Percentiles rank a stretch among this genome's conserved stretches.
Evolutionary conservation across 2,888 invertebrate genomes (phyloP).

Genomic region (Ditylenchus weischeri): DNA sequence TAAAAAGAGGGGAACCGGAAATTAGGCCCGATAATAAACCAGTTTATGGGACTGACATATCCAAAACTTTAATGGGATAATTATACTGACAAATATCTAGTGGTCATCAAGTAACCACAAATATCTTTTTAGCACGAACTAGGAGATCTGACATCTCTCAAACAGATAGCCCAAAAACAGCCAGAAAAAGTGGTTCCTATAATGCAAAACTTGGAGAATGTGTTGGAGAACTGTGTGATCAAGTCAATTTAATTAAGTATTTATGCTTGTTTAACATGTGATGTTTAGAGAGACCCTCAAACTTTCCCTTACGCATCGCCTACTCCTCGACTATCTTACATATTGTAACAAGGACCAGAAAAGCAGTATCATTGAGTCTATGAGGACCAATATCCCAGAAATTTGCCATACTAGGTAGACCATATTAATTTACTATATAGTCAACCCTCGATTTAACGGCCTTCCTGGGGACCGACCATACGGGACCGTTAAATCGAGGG

Average conservation of each 20-base stretch:
- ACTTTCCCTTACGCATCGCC: conserved; percentile 73
- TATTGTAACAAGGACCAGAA: conserved; percentile 67
- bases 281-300: conserved; percentile 60
- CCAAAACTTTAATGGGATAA: no score
- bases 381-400: conserved; percentile 70
- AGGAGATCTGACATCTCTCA: conserved; percentile 19
- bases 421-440: no score
- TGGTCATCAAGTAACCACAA: no score
- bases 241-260: no score
- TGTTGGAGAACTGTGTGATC: conserved; percentile 46
- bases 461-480: no score
- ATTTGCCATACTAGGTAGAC: conserved; percentile 65
- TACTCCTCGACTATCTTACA: conserved; percentile 76
- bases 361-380: conserved; percentile 73
- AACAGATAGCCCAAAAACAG: conserved; percentile 22
- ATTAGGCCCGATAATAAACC: no score
- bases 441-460: no score
- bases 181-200: conserved; percentile 53
- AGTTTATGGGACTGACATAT: no score
- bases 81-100: no score
- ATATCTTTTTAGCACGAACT: conserved; percentile 14
- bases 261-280: not conserved
- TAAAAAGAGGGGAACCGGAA: no score
- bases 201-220: conserved; percentile 62
- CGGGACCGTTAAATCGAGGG: no score